These are phyloP conservation scores for Melospiza georgiana DNA, from an alignment of 2,113 vertebrate species.

Conservation along the genomic window DNA sequence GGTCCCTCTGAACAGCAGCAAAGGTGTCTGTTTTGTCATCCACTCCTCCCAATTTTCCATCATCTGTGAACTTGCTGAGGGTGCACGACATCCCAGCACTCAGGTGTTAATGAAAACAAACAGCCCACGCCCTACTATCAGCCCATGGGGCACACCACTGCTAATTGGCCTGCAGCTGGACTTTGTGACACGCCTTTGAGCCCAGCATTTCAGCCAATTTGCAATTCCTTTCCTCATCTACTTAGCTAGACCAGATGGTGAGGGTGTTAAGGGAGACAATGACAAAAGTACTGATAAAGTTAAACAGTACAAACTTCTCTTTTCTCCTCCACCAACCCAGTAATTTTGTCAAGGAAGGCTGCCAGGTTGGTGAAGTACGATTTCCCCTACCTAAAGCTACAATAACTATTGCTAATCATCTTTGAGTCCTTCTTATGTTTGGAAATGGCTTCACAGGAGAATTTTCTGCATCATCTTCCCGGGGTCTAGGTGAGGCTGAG, in stretches of 20 bases:
- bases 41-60: background rate
- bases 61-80: background rate
- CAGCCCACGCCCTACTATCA: background rate
- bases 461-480: background rate
- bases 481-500: background rate
- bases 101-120: background rate
- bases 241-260: fast-evolving
- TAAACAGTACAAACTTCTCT: background rate
- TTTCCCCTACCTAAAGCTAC: background rate
- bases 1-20: background rate
- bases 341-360: background rate
- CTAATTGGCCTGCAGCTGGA: background rate
- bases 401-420: background rate
- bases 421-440: background rate
- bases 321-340: background rate
- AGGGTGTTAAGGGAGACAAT: background rate
- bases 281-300: background rate
- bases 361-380: background rate
- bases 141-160: background rate
- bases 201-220: background rate
- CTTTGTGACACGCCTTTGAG: background rate
- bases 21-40: background rate
- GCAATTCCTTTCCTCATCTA: background rate
- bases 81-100: background rate
- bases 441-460: background rate